Percentiles rank a stretch among this genome's conserved stretches.
These are phyloP conservation scores for Psittacula cyanocephala DNA, from an alignment of 2,113 vertebrate genomes.

Conservation along the genomic window DNA sequence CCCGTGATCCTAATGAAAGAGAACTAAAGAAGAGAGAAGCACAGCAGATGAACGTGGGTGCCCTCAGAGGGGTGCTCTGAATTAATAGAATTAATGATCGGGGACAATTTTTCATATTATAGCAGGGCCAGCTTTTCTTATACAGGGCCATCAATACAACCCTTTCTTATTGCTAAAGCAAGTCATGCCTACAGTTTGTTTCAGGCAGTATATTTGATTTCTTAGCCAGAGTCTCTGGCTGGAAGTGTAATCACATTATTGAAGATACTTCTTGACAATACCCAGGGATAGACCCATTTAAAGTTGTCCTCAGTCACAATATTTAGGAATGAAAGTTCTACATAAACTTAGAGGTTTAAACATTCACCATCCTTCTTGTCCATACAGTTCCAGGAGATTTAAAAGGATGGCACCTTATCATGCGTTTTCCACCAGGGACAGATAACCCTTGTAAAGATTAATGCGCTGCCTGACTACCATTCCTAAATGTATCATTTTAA, in stretches of 20 bases:
- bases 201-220: not conserved
- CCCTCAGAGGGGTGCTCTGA: not conserved
- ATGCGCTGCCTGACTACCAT: constrained; percentile 21
- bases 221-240: not conserved
- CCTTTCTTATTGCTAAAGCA: not conserved
- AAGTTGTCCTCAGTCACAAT: not conserved
- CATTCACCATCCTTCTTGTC: not conserved
- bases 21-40: not conserved
- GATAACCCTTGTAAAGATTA: constrained; percentile 40
- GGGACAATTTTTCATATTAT: not conserved
- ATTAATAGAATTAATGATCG: not conserved
- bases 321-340: not conserved
- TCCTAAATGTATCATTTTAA: constrained; percentile 10
- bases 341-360: not conserved
- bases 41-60: not conserved
- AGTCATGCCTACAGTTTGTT: not conserved
- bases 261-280: not conserved
- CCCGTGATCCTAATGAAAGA: not conserved
- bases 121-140: not conserved
- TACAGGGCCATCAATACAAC: not conserved
- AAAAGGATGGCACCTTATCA: constrained; percentile 12
- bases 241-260: not conserved
- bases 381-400: not conserved
- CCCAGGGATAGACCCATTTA: not conserved
- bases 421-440: not conserved